Evolutionary conservation across 1,140 invertebrate genomes (phyloP).

Genomic region (Heliconius hewitsoni): DNA sequence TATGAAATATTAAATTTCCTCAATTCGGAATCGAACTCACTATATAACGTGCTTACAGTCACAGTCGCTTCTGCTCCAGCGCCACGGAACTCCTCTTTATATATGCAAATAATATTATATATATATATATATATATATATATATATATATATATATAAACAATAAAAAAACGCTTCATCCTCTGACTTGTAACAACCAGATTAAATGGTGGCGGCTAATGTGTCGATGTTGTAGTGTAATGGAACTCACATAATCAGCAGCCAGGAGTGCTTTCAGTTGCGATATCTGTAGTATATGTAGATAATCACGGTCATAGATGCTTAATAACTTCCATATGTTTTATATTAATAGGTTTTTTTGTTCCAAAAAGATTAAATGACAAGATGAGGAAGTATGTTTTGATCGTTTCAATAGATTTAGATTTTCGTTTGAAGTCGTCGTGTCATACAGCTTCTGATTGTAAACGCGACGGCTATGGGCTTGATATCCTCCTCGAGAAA

Average conservation of each 20-base stretch:
- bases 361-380: background rate
- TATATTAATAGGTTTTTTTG: background rate
- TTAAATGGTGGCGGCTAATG: conserved; percentile 58
- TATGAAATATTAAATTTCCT: too few relatives aligned
- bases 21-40: too few relatives aligned
- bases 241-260: conserved; percentile 64
- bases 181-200: conserved; percentile 35
- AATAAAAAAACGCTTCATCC: conserved; percentile 30
- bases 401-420: too few relatives aligned
- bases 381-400: too few relatives aligned
- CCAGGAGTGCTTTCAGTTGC: conserved; percentile 60
- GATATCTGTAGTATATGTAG: conserved; percentile 45
- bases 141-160: background rate
- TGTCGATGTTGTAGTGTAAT: conserved; percentile 67
- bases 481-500: too few relatives aligned
- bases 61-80: too few relatives aligned
- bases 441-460: too few relatives aligned
- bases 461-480: too few relatives aligned
- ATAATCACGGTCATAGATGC: background rate
- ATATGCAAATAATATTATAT: background rate
- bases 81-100: too few relatives aligned
- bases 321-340: conserved; percentile 10
- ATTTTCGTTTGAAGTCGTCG: too few relatives aligned
- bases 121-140: background rate
- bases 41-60: too few relatives aligned